Evolutionary conservation across 2,888 invertebrate species (phyloP).

Genomic region (Drosophila hamatofila): DNA sequence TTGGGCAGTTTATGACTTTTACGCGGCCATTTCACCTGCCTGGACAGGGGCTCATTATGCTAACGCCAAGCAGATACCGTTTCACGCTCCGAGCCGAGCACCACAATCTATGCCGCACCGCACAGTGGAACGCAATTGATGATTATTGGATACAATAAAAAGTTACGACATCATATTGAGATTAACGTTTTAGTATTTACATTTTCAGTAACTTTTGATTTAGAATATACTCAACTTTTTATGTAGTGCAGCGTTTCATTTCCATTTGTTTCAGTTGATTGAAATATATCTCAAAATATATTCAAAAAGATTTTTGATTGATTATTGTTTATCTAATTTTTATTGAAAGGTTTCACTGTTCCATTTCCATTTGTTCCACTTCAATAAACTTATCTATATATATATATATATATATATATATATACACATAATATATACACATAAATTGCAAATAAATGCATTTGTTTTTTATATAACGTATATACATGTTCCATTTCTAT

Average conservation of each 20-base stretch:
- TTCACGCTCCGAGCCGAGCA: neutral
- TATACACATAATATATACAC: neutral
- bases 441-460: too few relatives aligned
- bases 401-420: too few relatives aligned
- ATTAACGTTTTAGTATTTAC: too few relatives aligned
- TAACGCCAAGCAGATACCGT: conserved; percentile 11
- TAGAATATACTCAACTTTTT: neutral
- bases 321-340: neutral
- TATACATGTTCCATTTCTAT: neutral
- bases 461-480: neutral
- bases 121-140: conserved; percentile 28
- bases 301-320: neutral
- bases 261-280: neutral
- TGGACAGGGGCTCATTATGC: conserved; percentile 55
- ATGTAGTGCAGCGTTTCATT: neutral
- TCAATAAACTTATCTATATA: too few relatives aligned
- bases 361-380: neutral
- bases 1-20: conserved; percentile 73
- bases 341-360: neutral
- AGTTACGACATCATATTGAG: neutral
- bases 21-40: conserved; percentile 73
- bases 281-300: neutral
- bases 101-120: conserved; percentile 13
- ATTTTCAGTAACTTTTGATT: too few relatives aligned
- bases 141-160: too few relatives aligned